Percentiles rank a stretch among this genome's conserved stretches.
Conservation (phyloP, 2,113 vertebrate genomes). For the Cephalopholis sonnerati region DNA sequence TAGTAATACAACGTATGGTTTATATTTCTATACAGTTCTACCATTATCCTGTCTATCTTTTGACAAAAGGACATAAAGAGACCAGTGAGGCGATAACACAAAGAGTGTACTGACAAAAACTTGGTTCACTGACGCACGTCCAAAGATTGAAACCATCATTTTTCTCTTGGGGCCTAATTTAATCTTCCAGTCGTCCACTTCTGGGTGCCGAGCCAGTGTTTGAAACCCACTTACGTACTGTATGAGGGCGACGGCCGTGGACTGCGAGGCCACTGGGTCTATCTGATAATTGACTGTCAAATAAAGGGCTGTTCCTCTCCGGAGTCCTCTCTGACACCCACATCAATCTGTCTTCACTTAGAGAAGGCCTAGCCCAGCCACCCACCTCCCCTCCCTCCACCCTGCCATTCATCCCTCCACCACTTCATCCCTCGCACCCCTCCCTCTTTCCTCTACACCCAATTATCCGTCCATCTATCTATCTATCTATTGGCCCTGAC, state of each 20-base stretch:
- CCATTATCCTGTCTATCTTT: background rate
- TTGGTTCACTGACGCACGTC: background rate
- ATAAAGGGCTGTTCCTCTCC: conserved; percentile 77
- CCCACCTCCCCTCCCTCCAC: conserved; percentile 18
- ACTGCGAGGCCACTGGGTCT: conserved; percentile 79
- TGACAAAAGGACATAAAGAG: conserved; percentile 5
- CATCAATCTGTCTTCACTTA: conserved; percentile 80
- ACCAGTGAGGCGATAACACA: background rate
- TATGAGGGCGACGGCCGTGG: conserved; percentile 58
- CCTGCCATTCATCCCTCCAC: conserved; percentile 69
- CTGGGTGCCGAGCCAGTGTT: conserved; percentile 33
- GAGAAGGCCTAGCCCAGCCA: conserved; percentile 60
- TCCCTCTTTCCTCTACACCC: conserved; percentile 64
- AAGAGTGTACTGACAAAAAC: conserved; percentile 6
- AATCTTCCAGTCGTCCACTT: conserved; percentile 48
- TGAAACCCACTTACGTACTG: conserved; percentile 52
- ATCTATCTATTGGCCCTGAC: conserved; percentile 74
- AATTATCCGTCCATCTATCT: conserved; percentile 78
- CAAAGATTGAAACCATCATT: conserved; percentile 39
- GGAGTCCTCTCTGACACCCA: conserved; percentile 77
- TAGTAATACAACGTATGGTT: background rate
- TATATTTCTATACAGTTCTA: background rate
- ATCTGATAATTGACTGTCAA: conserved; percentile 85
- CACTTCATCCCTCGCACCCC: conserved; percentile 63
- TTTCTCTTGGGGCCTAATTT: conserved; percentile 27